A percentile compares a stretch with the other conserved stretches of the same genome.
These are phyloP conservation scores for Chlamydotis undulata DNA, from an alignment of 2,113 vertebrate genomes.

Conservation along the genomic window DNA sequence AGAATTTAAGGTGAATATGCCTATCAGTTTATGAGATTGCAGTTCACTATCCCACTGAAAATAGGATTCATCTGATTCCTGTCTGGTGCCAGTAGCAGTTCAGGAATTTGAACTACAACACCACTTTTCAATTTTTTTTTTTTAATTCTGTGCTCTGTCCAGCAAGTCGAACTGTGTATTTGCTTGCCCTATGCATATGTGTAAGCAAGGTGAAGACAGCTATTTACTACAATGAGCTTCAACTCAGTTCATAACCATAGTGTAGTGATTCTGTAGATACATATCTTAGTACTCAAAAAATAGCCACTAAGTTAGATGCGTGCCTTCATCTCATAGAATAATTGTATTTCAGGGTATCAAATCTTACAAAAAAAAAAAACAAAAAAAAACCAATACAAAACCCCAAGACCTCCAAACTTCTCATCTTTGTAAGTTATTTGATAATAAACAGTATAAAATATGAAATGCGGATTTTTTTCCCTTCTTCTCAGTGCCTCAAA, in stretches of 20 bases:
- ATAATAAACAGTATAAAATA: background rate
- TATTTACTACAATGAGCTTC: background rate
- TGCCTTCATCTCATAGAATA: background rate
- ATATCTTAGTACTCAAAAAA: background rate
- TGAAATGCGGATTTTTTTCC: rapidly evolving
- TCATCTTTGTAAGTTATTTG: background rate
- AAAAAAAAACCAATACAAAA: no score
- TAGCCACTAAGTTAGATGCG: background rate
- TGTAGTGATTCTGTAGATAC: background rate
- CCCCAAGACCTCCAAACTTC: no score
- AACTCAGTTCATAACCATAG: background rate
- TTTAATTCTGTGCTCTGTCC: background rate
- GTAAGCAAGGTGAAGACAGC: background rate
- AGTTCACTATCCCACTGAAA: background rate
- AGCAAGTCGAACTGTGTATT: background rate
- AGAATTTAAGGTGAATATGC: background rate
- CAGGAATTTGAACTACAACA: background rate
- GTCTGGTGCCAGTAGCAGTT: background rate
- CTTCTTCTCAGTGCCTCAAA: background rate
- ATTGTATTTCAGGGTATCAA: background rate
- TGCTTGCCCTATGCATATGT: background rate
- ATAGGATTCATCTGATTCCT: background rate
- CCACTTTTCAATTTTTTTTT: background rate
- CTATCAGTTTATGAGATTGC: background rate
- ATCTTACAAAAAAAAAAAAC: background rate